phyloP scores from a whole-genome alignment of 2,797 vertebrate species.

The Clarias fuscus region DNA sequence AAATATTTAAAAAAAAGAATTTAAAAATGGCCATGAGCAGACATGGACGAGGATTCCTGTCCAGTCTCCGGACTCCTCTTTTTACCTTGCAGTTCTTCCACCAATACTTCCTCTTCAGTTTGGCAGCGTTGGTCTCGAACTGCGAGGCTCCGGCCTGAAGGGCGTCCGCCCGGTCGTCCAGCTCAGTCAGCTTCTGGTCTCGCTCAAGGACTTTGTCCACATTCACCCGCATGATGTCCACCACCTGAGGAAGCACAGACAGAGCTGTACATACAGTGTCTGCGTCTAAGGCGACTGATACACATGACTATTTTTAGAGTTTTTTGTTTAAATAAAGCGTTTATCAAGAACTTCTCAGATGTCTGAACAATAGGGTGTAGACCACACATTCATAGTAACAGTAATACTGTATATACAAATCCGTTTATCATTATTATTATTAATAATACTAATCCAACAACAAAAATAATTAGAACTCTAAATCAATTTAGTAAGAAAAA shows the following conservation, averaged over 20 bases:
- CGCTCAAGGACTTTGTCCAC: constrained; percentile 80
- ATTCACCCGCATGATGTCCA: constrained; percentile 82
- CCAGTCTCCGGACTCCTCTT: not conserved
- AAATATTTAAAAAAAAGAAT: not conserved
- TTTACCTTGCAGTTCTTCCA: constrained; percentile 80
- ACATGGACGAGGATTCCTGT: not conserved
- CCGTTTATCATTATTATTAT: no score
- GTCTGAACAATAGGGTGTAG: not conserved
- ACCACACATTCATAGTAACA: no score
- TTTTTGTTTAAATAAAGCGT: no score
- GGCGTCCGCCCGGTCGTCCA: constrained; percentile 79
- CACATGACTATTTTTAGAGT: no score
- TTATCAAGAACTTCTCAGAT: not conserved
- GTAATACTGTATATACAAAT: not conserved
- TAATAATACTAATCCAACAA: no score
- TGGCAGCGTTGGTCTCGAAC: constrained; percentile 81
- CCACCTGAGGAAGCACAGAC: constrained; percentile 64
- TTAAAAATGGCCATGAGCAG: not conserved
- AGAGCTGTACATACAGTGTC: not conserved
- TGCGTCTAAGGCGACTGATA: no score
- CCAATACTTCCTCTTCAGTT: constrained; percentile 82
- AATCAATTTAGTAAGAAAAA: not conserved
- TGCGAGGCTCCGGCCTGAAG: constrained; percentile 80
- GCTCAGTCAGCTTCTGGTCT: constrained; percentile 78
- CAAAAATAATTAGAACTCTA: not conserved